Base-by-base conservation (phyloP, 1,140 invertebrate species). In the Acromyrmex charruanus region DNA sequence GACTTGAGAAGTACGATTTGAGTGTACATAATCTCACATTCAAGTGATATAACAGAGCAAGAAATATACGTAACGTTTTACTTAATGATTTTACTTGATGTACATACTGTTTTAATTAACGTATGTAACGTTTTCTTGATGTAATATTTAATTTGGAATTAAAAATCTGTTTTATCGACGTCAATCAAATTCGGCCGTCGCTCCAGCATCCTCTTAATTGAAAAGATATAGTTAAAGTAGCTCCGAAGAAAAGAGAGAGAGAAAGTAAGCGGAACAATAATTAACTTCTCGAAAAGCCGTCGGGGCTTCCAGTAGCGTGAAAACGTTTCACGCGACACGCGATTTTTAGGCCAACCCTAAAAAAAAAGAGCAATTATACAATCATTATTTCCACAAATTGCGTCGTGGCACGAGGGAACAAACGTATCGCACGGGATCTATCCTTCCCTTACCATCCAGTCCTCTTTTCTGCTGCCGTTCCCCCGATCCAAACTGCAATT, bases 401-500 rank as follows among this genome's bases (percentile, higher is more conserved):
- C 87, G 72, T 59, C 84, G 75, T 65, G 89, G 71, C 66, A 77
- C 88, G 81, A 87, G 87, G 44, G 86, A 68, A 51, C 85, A 87
- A 72, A 87, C 75, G 68, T 94, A 94, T 94, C 93, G 90, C 86
- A 82, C 77, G 71, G 85, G 75, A 94, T 94, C 93, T 93, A 93
- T 93, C 91, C 80, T 85, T 77, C 74, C 53, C 85, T 68, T 59
- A n/a, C 53, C 5, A 44, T 21, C 51, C 61, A 51, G 2, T 72
- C 49, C 12, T 66, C 61, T 49, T 80, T 49, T 39, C 68, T 14
- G 18, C 66, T 28, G 59, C 53, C 35, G 12, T 44, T 39, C 69
- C 86, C 72, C 85, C 69, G 86, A 77, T 90, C 74, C 77, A 58
- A 51, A 35, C 77, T 72, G 81, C 81, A 91, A 91, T 91, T 91